A percentile compares a stretch with the other conserved stretches of the same genome.
phyloP scores from a whole-genome alignment of 2,888 invertebrate species.

The Drosophila acutilabella region DNA sequence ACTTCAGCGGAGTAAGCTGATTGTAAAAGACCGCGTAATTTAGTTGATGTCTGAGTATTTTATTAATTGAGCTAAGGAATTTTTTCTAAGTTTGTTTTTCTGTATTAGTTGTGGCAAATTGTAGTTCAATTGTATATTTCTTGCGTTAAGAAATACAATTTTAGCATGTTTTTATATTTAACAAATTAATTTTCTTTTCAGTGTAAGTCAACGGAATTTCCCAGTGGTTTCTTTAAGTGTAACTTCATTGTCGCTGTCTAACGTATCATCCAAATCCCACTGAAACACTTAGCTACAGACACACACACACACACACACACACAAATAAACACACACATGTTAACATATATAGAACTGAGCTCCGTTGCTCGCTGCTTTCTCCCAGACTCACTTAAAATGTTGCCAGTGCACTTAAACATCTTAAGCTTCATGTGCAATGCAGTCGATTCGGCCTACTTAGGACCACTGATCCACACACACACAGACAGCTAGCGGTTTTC shows the following conservation, averaged over 20 bases:
- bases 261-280: slow-evolving; percentile 36
- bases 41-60: too few species aligned
- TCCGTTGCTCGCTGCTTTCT: slow-evolving; percentile 12
- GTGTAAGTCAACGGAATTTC: too few species aligned
- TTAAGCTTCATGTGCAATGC: slow-evolving; percentile 49
- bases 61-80: too few species aligned
- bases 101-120: too few species aligned
- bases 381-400: slow-evolving; percentile 35
- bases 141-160: too few species aligned
- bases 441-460: slow-evolving; percentile 47
- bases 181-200: too few species aligned
- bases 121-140: too few species aligned
- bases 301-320: slow-evolving; percentile 12
- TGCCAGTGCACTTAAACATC: slow-evolving; percentile 43
- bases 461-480: slow-evolving; percentile 18
- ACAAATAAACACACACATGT: slow-evolving; percentile 1
- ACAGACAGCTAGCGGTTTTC: not conserved
- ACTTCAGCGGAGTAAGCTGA: too few species aligned
- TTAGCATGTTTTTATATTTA: too few species aligned
- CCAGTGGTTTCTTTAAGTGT: slow-evolving; percentile 20
- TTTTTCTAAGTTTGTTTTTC: too few species aligned
- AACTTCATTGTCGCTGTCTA: slow-evolving; percentile 12
- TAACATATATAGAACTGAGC: not conserved
- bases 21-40: too few species aligned
- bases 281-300: slow-evolving; percentile 7